Evolutionary conservation across 2,797 vertebrate genomes (phyloP).

Genomic region (Gallinago nigripennis): DNA sequence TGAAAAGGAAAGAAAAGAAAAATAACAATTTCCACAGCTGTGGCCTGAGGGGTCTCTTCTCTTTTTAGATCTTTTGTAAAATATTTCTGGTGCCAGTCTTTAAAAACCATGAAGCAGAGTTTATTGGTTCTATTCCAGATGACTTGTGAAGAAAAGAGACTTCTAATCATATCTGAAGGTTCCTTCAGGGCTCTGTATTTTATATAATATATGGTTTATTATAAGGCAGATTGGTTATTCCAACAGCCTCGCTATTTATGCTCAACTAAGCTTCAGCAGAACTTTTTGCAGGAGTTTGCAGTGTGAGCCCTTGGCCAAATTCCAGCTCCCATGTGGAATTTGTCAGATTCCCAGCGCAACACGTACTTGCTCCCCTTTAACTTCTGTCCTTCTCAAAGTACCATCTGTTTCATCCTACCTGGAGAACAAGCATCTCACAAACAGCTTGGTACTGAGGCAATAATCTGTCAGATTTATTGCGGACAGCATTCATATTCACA

Average conservation of each 20-base stretch:
- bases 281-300: not conserved
- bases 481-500: not conserved
- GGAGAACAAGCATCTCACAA: not conserved
- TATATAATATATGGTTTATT: not conserved
- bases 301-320: not conserved
- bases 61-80: not conserved
- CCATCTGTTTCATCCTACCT: not conserved
- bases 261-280: not conserved
- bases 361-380: not conserved
- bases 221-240: not conserved
- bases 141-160: not conserved
- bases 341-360: not conserved
- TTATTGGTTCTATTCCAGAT: constrained; percentile 19
- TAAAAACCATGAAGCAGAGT: constrained; percentile 22
- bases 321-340: not conserved
- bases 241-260: not conserved
- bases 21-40: not conserved
- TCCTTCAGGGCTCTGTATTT: not conserved
- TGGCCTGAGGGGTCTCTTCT: not conserved
- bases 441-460: not conserved
- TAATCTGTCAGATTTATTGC: not conserved
- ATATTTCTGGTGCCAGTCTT: not conserved
- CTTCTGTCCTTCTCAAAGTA: not conserved
- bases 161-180: constrained; percentile 11
- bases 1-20: not conserved